Evolutionary conservation across 2,797 vertebrate species (phyloP).

Genomic region (Cichlasoma orientale): DNA sequence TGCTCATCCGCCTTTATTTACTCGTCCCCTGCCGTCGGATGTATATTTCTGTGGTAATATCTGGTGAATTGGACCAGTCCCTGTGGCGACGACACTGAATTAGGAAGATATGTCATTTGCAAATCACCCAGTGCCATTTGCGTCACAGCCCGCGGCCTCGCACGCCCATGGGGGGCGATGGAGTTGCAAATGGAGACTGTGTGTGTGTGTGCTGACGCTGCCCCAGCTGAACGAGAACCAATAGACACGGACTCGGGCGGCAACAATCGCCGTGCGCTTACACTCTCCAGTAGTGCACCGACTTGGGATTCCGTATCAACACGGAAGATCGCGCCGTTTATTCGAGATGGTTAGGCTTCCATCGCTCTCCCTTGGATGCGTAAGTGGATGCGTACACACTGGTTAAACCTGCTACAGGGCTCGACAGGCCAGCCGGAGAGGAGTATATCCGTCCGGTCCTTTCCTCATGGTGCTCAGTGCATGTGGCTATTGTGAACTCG

Average conservation of each 20-base stretch:
- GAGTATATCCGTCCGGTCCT: conserved; percentile 39
- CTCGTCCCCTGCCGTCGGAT: conserved; percentile 49
- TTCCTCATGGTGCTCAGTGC: conserved; percentile 67
- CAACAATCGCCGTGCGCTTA: conserved; percentile 68
- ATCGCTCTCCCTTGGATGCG: conserved; percentile 59
- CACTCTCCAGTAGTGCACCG: conserved; percentile 53
- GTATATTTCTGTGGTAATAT: conserved; percentile 34
- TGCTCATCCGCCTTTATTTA: conserved; percentile 59
- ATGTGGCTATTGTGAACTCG: conserved; percentile 66
- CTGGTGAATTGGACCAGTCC: conserved; percentile 30
- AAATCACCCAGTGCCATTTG: conserved; percentile 79
- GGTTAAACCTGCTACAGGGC: conserved; percentile 32
- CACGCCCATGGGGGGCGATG: conserved; percentile 80
- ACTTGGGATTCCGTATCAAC: conserved; percentile 40
- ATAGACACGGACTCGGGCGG: conserved; percentile 65
- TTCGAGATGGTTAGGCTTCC: conserved; percentile 42
- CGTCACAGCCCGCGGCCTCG: conserved; percentile 80
- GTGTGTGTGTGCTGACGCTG: conserved; percentile 72
- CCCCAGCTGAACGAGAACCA: conserved; percentile 74
- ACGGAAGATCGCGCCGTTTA: conserved; percentile 59
- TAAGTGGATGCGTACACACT: conserved; percentile 65
- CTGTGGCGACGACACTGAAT: conserved; percentile 54
- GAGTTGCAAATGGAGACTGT: conserved; percentile 79
- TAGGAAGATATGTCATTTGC: conserved; percentile 69
- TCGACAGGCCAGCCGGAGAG: conserved; percentile 59